Base-by-base conservation (phyloP, 2,113 vertebrate genomes). In the Pionites leucogaster region DNA sequence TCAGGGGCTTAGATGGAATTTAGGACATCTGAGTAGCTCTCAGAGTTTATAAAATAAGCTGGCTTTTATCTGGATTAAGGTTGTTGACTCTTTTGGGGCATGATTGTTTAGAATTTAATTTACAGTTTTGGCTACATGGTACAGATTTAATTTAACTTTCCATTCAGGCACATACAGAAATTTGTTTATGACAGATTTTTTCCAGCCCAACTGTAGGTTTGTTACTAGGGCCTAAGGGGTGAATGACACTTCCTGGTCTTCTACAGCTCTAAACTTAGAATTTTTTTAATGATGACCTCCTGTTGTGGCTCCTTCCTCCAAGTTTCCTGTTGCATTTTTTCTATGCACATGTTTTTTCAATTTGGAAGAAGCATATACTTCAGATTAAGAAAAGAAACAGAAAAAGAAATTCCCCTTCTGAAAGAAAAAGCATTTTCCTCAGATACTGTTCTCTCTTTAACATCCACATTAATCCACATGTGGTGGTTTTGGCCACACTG, bases 301-400 rank as follows among this genome's bases (percentile, higher is more conserved):
- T 91, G 80, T 87, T 93, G 86, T 7, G 10, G 41, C 80, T 94
- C 75, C 53, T 88, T 94, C 64, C 63, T 90, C 68, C 57, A 72
- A 64, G 77, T 91, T 92, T 91, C 83, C 69, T 89, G 62, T 93
- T 88, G 75, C 11, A 62, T 75, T 92, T 95, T 96, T 96, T 90
- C 64, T 80, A 79, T 37, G 35, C 25, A 65, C 41, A 62, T 72
- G 60, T 75, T 86, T 93, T 95, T 94, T 82, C 74, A 67, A 67
- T 90, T 95, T 95, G 81, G 77, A 92, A 94, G 65, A 72, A 85
- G 67, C 1, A 0, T 67, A n/a, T 72, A 68, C 7, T 91, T 76
- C 71, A 69, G 33, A 49, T 42, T 68, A 75, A 65, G 52, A 62
- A 93, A 91, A 25, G 15, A 22, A 93, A 17, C 24, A 76, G 62